These are phyloP conservation scores for Mola mola DNA, from an alignment of 2,113 vertebrate species.

Conservation along the genomic window DNA sequence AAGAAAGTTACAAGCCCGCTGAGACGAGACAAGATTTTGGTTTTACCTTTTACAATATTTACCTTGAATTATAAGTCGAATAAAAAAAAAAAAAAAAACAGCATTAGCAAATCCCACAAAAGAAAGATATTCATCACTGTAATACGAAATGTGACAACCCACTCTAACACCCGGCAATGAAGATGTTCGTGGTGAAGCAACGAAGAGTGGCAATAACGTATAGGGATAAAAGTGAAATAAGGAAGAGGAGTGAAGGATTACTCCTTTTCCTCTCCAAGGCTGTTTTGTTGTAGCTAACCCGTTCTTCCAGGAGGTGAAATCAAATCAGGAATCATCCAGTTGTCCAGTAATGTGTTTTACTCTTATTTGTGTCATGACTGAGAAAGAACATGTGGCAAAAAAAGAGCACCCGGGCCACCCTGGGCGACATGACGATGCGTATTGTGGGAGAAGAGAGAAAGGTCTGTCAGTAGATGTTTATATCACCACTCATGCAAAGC, in stretches of 20 bases:
- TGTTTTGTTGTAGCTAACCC: slow-evolving; percentile 58
- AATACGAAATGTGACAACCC: slow-evolving; percentile 25
- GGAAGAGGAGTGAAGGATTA: slow-evolving; percentile 27
- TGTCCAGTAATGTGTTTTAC: slow-evolving; percentile 68
- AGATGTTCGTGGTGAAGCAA: slow-evolving; percentile 34
- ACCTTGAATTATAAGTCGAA: slow-evolving; percentile 11
- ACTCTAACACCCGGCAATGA: slow-evolving; percentile 2
- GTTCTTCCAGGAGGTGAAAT: slow-evolving; percentile 69
- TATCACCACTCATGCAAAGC: no score
- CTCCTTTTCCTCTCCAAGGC: slow-evolving; percentile 36
- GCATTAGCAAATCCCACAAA: slow-evolving; percentile 15
- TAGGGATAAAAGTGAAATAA: background rate
- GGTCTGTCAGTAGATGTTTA: no score
- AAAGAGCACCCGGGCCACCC: background rate
- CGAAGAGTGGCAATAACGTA: slow-evolving; percentile 21
- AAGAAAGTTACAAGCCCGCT: no score
- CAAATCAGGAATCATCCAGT: slow-evolving; percentile 73
- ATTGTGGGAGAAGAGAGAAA: no score
- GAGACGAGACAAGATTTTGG: no score
- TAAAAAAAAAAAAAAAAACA: slow-evolving; percentile 24
- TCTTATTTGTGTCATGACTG: slow-evolving; percentile 47
- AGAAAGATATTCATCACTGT: slow-evolving; percentile 41
- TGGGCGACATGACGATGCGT: no score
- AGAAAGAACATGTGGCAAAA: slow-evolving; percentile 33
- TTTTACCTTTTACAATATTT: background rate